A percentile compares a stretch with the other conserved stretches of the same genome.
These are phyloP conservation scores for Tauraco hartlaubi DNA, from an alignment of 2,797 vertebrate genomes.

Conservation along the genomic window DNA sequence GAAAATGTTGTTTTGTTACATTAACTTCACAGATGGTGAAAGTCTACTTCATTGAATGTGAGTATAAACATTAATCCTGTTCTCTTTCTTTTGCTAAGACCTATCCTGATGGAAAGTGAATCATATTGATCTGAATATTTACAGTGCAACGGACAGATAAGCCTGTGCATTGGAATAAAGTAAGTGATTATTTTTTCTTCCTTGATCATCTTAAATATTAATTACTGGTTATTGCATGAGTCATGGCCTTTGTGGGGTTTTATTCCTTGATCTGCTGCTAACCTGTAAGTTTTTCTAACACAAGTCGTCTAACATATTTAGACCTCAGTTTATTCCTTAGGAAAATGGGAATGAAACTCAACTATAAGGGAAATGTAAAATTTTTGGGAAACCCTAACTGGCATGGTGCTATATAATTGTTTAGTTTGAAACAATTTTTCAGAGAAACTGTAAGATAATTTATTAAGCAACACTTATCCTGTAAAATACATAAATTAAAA, in stretches of 20 bases:
- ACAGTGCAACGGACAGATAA: neutral
- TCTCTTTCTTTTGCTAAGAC: neutral
- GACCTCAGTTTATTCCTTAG: neutral
- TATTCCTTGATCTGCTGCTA: neutral
- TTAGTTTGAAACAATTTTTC: neutral
- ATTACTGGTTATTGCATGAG: neutral
- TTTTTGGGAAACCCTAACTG: neutral
- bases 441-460: neutral
- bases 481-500: neutral
- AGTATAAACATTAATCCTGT: neutral
- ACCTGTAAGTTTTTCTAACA: neutral
- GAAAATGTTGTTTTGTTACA: constrained; percentile 32
- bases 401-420: neutral
- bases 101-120: neutral
- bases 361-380: neutral
- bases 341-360: neutral
- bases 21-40: constrained; percentile 46
- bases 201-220: neutral
- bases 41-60: neutral
- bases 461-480: neutral
- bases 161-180: fast-evolving
- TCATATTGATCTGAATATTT: neutral
- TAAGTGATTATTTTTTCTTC: neutral
- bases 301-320: neutral
- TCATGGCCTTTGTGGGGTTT: neutral